phyloP scores from a whole-genome alignment of 1,140 invertebrate genomes.

The Cydia strobilella region DNA sequence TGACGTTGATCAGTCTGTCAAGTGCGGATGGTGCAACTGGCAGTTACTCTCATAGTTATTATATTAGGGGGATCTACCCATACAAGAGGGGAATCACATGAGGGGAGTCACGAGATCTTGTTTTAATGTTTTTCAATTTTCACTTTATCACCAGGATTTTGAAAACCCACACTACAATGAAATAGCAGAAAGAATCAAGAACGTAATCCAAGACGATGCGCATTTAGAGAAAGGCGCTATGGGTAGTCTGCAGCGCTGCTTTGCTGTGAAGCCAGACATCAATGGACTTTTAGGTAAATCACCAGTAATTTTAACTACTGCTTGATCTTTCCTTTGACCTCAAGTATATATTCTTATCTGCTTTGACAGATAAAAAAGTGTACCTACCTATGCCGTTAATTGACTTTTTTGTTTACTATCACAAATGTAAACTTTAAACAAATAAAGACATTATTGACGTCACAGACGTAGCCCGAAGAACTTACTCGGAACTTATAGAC shows the following conservation, averaged over 20 bases:
- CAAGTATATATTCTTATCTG: not conserved
- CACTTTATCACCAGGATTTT: conserved; percentile 55
- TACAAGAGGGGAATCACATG: too few species aligned
- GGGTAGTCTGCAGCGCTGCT: conserved; percentile 89
- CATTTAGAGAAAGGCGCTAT: conserved; percentile 83
- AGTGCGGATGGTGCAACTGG: too few species aligned
- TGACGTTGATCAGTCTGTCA: too few species aligned
- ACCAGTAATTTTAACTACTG: not conserved
- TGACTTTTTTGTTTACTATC: too few species aligned
- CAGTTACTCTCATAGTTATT: too few species aligned
- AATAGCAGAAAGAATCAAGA: conserved; percentile 84
- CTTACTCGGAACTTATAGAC: conserved; percentile 88
- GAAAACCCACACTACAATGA: conserved; percentile 73
- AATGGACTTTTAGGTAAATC: conserved; percentile 82
- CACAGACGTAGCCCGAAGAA: conserved; percentile 87
- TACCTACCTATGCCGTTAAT: not conserved
- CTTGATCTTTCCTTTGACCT: not conserved
- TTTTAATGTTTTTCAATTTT: not conserved
- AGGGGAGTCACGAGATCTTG: not conserved
- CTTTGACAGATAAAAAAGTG: not conserved
- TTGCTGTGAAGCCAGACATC: conserved; percentile 89
- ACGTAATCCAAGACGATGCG: conserved; percentile 87
- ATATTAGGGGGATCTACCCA: too few species aligned
- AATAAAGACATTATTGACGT: not conserved
- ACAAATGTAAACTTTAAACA: not conserved